phyloP scores from a whole-genome alignment of 2,888 invertebrate species.

The Melanchra persicariae region DNA sequence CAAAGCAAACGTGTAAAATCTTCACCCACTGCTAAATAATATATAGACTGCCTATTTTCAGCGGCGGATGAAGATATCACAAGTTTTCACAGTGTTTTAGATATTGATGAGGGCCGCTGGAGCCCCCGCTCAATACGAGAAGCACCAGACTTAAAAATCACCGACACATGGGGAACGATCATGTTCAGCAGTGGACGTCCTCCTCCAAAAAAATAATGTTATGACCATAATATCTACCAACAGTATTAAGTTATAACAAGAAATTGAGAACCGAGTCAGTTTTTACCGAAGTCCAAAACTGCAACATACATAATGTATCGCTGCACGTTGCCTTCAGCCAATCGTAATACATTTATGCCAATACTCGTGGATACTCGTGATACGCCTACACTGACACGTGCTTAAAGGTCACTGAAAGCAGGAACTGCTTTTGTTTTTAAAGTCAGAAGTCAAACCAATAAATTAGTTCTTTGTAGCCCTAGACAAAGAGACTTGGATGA shows the following conservation, averaged over 20 bases:
- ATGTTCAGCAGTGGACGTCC: no score
- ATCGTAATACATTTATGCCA: not conserved
- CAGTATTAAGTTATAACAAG: not conserved
- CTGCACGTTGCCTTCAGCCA: slow-evolving; percentile 8
- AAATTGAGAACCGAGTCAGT: not conserved
- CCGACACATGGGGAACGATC: no score
- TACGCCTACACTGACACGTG: slow-evolving; percentile 30
- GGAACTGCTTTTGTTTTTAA: not conserved
- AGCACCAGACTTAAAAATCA: no score
- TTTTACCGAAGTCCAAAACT: not conserved
- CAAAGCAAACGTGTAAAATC: not conserved
- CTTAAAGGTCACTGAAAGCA: slow-evolving; percentile 15
- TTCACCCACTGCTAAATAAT: not conserved
- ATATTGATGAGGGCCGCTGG: no score
- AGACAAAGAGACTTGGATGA: not conserved
- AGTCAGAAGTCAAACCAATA: not conserved
- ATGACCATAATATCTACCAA: not conserved
- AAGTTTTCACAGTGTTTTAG: no score
- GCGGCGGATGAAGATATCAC: no score
- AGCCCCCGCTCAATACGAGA: no score
- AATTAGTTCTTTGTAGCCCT: no score
- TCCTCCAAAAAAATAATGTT: not conserved
- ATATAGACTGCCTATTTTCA: no score
- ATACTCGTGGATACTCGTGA: slow-evolving; percentile 21
- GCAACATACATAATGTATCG: not conserved